phyloP scores from a whole-genome alignment of 1,140 invertebrate genomes.

The Hydropsyche tenuis region DNA sequence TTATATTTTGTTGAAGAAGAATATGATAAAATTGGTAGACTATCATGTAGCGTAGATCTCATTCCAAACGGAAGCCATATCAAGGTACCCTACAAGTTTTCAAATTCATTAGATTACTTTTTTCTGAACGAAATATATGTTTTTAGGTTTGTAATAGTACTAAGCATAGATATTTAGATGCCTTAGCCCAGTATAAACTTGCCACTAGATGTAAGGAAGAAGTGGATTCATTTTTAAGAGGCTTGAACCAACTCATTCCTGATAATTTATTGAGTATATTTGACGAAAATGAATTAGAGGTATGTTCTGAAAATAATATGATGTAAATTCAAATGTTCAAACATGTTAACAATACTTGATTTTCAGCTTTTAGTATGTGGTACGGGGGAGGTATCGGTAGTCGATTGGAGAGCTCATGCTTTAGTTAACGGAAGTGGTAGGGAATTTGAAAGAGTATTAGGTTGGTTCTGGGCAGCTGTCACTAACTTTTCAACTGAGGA shows the following conservation, averaged over 20 bases:
- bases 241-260: slow-evolving; percentile 89
- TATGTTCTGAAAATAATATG: slow-evolving; percentile 53
- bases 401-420: slow-evolving; percentile 88
- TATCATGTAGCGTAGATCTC: slow-evolving; percentile 77
- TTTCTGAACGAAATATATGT: background rate
- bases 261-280: slow-evolving; percentile 93
- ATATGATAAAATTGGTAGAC: slow-evolving; percentile 79
- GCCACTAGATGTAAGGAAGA: slow-evolving; percentile 82
- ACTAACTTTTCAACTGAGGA: slow-evolving; percentile 92
- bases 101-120: background rate
- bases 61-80: slow-evolving; percentile 75
- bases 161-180: slow-evolving; percentile 86
- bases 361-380: slow-evolving; percentile 87
- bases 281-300: slow-evolving; percentile 96
- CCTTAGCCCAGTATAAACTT: slow-evolving; percentile 86
- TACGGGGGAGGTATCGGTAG: slow-evolving; percentile 89
- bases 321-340: slow-evolving; percentile 11
- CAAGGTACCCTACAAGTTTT: slow-evolving; percentile 49
- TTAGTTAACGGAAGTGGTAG: slow-evolving; percentile 82
- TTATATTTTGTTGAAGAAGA: slow-evolving; percentile 89
- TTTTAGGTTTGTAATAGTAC: slow-evolving; percentile 75
- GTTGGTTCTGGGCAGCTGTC: slow-evolving; percentile 95
- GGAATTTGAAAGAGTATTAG: slow-evolving; percentile 83
- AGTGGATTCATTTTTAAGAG: slow-evolving; percentile 87
- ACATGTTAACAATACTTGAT: slow-evolving; percentile 23